Percentiles rank a stretch among this genome's conserved stretches.
These are phyloP conservation scores for Orycteropus afer DNA, from an alignment of 2,113 vertebrate genomes.

Conservation along the genomic window DNA sequence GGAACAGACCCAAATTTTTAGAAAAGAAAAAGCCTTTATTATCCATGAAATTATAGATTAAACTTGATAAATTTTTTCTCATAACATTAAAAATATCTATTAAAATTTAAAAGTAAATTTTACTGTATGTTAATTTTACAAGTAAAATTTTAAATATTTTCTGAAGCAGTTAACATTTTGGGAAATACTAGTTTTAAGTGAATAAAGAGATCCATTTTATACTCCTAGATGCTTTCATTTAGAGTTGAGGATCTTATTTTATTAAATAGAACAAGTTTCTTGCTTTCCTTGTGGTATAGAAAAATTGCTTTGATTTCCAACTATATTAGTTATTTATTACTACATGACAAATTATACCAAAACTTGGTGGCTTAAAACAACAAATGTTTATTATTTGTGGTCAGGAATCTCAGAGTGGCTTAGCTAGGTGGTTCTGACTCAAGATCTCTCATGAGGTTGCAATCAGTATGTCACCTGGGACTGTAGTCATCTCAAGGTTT, in stretches of 20 bases:
- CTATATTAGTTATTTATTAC: not conserved
- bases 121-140: not conserved
- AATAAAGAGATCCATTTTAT: not conserved
- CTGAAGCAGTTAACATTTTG: not conserved
- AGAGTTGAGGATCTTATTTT: not conserved
- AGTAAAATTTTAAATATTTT: not conserved
- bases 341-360: not conserved
- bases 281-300: not conserved
- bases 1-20: no score
- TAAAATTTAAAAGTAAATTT: not conserved
- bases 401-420: no score
- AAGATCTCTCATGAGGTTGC: no score
- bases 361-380: no score
- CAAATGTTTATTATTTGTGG: no score
- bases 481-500: no score
- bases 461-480: no score
- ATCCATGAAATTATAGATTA: not conserved
- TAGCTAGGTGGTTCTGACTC: no score
- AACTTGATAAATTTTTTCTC: not conserved
- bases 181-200: not conserved
- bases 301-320: not conserved
- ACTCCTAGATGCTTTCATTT: not conserved
- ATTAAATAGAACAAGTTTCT: not conserved
- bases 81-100: not conserved
- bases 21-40: not conserved